Evolutionary conservation across 2,888 invertebrate genomes (phyloP), one percentile per base, ranked within the genome.

Genomic region (Drosophila anomalipes): DNA sequence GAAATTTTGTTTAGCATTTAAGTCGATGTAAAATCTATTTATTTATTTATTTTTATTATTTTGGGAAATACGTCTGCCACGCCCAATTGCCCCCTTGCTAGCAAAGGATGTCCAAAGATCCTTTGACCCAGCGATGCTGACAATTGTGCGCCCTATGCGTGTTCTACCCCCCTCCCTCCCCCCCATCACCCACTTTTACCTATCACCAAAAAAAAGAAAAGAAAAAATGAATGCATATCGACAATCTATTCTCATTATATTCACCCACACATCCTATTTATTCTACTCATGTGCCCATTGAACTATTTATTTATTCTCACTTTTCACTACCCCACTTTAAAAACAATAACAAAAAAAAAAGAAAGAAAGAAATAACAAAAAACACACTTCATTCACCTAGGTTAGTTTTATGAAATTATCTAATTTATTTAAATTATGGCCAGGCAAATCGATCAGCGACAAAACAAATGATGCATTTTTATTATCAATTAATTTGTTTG

Each of bases 21-120:
- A 86, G 83, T 85, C 87, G 88, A 91, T 86, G 73, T 83, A 82
- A 90, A 90, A 60, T 79, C 80, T 80, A 86, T 83, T 82, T 88
- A 83, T 89, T 84, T 86, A 87, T 90, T 89, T 81, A 86, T 86
- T 79, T 78, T 79, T 81, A 85, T 85, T 83, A 79, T 88, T 82
- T 69, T 71, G 67, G 77, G 75, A 76, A 81, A 75, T 71, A 76
- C 70, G 75, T 68, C 77, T 30, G 80, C 77, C 79, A 76, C 81
- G 81, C 71, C 85, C 89, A 91, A 93, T 93, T 93, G 93, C 82
- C 92, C 77, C 93, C 93, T 93, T 93, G 93, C 93, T 93, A 92
- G 92, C 92, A 91, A 93, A 92, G 93, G 92, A 86, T 80, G 67
- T 32, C 33, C 28, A 14, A 44, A 54, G 52, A 72, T 84, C 92